phyloP scores from a whole-genome alignment of 1,140 invertebrate species.

The Sinella curviseta region DNA sequence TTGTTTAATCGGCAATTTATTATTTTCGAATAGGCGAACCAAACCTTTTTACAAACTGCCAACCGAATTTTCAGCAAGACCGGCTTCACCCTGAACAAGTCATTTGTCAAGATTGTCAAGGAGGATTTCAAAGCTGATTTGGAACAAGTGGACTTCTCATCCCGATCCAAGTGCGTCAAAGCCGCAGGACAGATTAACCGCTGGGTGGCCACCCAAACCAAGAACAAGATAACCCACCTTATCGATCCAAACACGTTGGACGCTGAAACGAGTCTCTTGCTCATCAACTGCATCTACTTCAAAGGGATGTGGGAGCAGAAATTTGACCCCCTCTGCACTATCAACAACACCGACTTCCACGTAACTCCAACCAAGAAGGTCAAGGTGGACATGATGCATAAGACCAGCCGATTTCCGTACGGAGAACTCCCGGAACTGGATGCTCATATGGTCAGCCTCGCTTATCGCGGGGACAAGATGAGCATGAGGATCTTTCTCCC shows the following conservation, averaged over 20 bases:
- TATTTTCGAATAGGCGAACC: no score
- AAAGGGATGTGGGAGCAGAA: conserved; percentile 59
- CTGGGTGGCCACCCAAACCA: neutral
- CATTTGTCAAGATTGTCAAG: neutral
- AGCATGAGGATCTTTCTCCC: conserved; percentile 51
- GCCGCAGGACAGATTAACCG: neutral
- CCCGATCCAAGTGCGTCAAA: neutral
- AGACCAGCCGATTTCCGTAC: conserved; percentile 59
- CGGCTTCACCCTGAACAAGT: neutral
- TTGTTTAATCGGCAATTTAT: no score
- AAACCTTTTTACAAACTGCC: no score
- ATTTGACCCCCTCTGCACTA: conserved; percentile 59
- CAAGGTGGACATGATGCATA: conserved; percentile 66
- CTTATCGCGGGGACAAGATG: conserved; percentile 55
- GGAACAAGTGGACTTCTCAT: neutral
- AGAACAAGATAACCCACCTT: neutral
- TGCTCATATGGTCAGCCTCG: conserved; percentile 61
- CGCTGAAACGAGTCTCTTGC: conserved; percentile 51
- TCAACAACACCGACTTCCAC: conserved; percentile 57
- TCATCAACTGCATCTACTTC: conserved; percentile 60
- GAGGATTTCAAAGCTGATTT: neutral
- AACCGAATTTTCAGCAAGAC: neutral
- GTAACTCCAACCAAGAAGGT: conserved; percentile 56
- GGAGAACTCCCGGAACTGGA: conserved; percentile 59
- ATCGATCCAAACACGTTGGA: neutral